A percentile compares a stretch with the other conserved stretches of the same genome.
These are phyloP conservation scores for Anastrepha ludens DNA, from an alignment of 1,140 invertebrate genomes.

Conservation along the genomic window DNA sequence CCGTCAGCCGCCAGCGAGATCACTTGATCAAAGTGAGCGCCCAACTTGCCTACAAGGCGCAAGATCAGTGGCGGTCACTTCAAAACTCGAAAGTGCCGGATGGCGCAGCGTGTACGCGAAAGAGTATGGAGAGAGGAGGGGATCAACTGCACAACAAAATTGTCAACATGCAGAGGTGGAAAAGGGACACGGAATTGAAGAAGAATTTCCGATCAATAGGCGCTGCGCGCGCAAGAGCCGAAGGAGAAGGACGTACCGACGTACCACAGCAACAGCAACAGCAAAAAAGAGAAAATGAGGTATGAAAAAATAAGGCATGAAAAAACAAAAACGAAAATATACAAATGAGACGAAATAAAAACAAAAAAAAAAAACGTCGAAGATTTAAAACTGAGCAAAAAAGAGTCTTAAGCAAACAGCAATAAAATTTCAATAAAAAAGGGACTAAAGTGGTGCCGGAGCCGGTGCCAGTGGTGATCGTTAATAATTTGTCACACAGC, in stretches of 20 bases:
- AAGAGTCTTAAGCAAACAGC: slow-evolving; percentile 49
- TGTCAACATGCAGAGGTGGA: slow-evolving; percentile 55
- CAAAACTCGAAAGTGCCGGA: slow-evolving; percentile 40
- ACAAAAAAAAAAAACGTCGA: not conserved
- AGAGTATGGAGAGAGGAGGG: not conserved
- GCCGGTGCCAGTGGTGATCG: slow-evolving; percentile 45
- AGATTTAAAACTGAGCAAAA: not conserved
- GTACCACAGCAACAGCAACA: not conserved
- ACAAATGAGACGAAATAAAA: slow-evolving; percentile 32
- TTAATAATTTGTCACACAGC: slow-evolving; percentile 57
- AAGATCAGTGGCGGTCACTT: slow-evolving; percentile 52
- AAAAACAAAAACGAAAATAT: slow-evolving; percentile 20
- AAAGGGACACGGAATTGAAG: not conserved
- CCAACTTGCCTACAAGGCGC: slow-evolving; percentile 6
- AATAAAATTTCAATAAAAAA: slow-evolving; percentile 54
- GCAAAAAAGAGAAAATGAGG: not conserved
- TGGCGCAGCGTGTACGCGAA: not conserved
- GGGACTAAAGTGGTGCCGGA: slow-evolving; percentile 17
- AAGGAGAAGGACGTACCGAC: not conserved
- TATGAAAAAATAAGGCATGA: not conserved
- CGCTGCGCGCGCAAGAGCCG: not conserved
- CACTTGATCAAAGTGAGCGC: slow-evolving; percentile 55
- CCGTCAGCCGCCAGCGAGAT: slow-evolving; percentile 15
- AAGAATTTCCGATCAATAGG: not conserved
- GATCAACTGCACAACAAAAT: slow-evolving; percentile 4